These are phyloP conservation scores for Xyrichtys novacula DNA, from an alignment of 2,797 vertebrate genomes.

Conservation along the genomic window DNA sequence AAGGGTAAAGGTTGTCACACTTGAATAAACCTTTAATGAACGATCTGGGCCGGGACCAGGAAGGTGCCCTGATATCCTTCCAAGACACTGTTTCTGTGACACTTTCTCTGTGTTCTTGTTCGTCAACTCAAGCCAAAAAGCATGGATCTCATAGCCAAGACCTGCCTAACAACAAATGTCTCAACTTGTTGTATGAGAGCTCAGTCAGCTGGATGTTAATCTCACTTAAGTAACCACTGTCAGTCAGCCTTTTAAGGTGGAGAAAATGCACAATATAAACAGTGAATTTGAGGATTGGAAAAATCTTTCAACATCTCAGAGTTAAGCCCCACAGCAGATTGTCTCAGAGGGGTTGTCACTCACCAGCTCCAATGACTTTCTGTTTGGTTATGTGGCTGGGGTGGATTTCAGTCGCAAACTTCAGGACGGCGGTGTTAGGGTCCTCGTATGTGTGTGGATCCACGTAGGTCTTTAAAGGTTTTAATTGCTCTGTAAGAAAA, in stretches of 20 bases:
- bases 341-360: conserved; percentile 67
- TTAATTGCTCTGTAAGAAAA: conserved; percentile 90
- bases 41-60: conserved; percentile 26
- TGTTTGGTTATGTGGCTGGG: conserved; percentile 92
- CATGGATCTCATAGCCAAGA: conserved; percentile 47
- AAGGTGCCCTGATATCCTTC: conserved; percentile 59
- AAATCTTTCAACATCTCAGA: conserved; percentile 67
- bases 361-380: conserved; percentile 98
- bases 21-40: conserved; percentile 63
- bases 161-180: conserved; percentile 68
- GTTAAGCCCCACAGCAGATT: conserved; percentile 59
- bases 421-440: conserved; percentile 95
- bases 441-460: conserved; percentile 98
- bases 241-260: conserved; percentile 67
- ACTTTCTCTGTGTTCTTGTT: conserved; percentile 47
- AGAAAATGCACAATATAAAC: conserved; percentile 71
- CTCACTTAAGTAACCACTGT: conserved; percentile 68
- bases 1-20: conserved; percentile 77
- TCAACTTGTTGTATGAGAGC: conserved; percentile 72
- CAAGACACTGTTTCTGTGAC: conserved; percentile 57
- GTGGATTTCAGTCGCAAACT: conserved; percentile 97
- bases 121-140: conserved; percentile 53
- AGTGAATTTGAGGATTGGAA: conserved; percentile 56
- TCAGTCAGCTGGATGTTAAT: conserved; percentile 67
- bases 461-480: conserved; percentile 97